A percentile compares a stretch with the other conserved stretches of the same genome.
These are phyloP conservation scores for Platynereis dumerilii DNA, from an alignment of 2,888 invertebrate genomes.

Conservation along the genomic window DNA sequence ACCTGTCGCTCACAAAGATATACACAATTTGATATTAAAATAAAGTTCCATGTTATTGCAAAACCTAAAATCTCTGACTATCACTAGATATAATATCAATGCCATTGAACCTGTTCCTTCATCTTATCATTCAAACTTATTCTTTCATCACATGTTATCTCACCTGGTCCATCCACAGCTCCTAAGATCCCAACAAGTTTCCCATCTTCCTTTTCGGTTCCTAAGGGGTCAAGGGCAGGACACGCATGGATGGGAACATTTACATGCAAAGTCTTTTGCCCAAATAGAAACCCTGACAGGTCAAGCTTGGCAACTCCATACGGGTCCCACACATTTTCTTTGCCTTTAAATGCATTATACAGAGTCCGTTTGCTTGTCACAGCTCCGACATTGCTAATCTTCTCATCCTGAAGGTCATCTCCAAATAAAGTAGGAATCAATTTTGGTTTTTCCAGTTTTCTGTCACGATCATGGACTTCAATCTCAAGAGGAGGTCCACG, in stretches of 20 bases:
- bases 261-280: constrained; percentile 52
- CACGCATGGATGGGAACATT: constrained; percentile 57
- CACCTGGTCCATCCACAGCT: constrained; percentile 61
- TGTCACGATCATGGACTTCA: constrained; percentile 61
- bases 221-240: constrained; percentile 54
- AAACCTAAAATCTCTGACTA: too few species aligned
- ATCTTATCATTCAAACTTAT: too few species aligned
- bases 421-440: constrained; percentile 58
- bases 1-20: too few species aligned
- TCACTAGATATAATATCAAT: too few species aligned
- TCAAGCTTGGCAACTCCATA: constrained; percentile 58
- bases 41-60: too few species aligned
- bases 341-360: constrained; percentile 55
- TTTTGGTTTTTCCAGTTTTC: constrained; percentile 48
- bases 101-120: too few species aligned
- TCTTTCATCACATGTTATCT: too few species aligned
- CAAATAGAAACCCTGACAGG: constrained; percentile 57
- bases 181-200: constrained; percentile 55
- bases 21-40: too few species aligned
- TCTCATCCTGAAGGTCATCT: constrained; percentile 62
- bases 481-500: constrained; percentile 58
- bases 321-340: constrained; percentile 60
- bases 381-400: constrained; percentile 61
- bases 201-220: constrained; percentile 39
- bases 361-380: constrained; percentile 57